These are phyloP conservation scores for Trypoxylon attenuatum DNA, from an alignment of 2,888 invertebrate genomes.

Conservation along the genomic window DNA sequence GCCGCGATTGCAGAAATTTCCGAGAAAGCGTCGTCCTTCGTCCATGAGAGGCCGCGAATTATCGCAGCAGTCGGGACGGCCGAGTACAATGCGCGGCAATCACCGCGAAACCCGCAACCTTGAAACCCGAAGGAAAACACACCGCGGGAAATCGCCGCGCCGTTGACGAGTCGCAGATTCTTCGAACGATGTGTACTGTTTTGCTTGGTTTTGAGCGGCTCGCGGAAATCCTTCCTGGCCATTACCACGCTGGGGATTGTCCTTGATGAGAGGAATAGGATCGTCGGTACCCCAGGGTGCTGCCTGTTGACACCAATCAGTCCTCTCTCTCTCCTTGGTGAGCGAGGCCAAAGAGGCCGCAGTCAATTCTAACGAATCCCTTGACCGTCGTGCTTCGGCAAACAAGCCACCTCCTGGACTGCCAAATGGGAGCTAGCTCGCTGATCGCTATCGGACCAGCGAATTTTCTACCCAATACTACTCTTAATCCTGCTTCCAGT, in stretches of 20 bases:
- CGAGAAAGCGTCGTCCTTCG: slow-evolving; percentile 17
- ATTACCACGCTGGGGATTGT: slow-evolving; percentile 37
- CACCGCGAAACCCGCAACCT: slow-evolving; percentile 31
- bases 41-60: slow-evolving; percentile 13
- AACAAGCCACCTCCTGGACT: neutral
- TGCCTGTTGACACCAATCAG: slow-evolving; percentile 37
- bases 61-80: slow-evolving; percentile 18
- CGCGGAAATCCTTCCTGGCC: slow-evolving; percentile 36
- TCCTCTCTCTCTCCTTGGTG: slow-evolving; percentile 8
- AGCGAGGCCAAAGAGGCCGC: slow-evolving; percentile 5
- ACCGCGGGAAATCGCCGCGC: slow-evolving; percentile 34
- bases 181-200: neutral
- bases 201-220: neutral
- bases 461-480: neutral
- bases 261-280: slow-evolving; percentile 43
- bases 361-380: slow-evolving; percentile 31
- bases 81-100: slow-evolving; percentile 23
- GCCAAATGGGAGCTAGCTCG: too few species aligned
- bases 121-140: slow-evolving; percentile 28
- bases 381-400: neutral
- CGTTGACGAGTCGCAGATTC: slow-evolving; percentile 29
- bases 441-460: neutral
- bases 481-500: neutral
- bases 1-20: slow-evolving; percentile 2
- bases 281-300: slow-evolving; percentile 41